phyloP scores from a whole-genome alignment of 2,797 vertebrate genomes.

The Pogonophryne albipinna region DNA sequence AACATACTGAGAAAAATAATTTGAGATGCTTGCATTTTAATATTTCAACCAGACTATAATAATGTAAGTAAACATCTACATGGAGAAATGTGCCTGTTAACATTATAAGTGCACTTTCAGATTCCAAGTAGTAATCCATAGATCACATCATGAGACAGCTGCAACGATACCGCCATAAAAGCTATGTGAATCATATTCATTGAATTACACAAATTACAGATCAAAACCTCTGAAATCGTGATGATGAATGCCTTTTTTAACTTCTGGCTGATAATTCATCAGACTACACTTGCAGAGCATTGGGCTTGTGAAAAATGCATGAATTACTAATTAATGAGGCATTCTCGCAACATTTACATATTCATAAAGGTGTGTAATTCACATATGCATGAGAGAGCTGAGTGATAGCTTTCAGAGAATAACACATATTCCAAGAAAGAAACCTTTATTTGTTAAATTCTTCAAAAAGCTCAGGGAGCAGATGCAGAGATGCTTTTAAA shows the following conservation, averaged over 20 bases:
- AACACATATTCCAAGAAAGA: conserved; percentile 77
- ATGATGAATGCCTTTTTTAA: conserved; percentile 83
- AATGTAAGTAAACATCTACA: conserved; percentile 63
- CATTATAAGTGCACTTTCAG: conserved; percentile 57
- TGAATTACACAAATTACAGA: conserved; percentile 82
- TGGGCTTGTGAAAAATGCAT: conserved; percentile 87
- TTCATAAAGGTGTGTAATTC: conserved; percentile 91
- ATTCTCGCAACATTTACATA: conserved; percentile 89
- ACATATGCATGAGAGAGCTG: conserved; percentile 85
- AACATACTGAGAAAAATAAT: conserved; percentile 37
- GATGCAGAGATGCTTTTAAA: conserved; percentile 81
- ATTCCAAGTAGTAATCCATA: conserved; percentile 65
- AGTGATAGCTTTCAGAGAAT: conserved; percentile 85
- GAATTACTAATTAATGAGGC: conserved; percentile 91
- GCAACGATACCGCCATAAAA: conserved; percentile 61
- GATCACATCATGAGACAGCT: conserved; percentile 71
- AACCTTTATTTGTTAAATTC: conserved; percentile 84
- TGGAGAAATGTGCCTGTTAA: conserved; percentile 57
- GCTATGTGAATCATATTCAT: conserved; percentile 74
- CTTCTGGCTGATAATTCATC: conserved; percentile 84
- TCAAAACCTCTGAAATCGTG: conserved; percentile 82
- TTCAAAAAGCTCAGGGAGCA: conserved; percentile 77
- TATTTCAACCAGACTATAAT: conserved; percentile 49
- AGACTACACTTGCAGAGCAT: conserved; percentile 83
- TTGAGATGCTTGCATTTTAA: conserved; percentile 33